Percentiles rank a stretch among this genome's conserved stretches.
phyloP scores from a whole-genome alignment of 2,888 invertebrate genomes.

The Caenorhabditis macrosperma region DNA sequence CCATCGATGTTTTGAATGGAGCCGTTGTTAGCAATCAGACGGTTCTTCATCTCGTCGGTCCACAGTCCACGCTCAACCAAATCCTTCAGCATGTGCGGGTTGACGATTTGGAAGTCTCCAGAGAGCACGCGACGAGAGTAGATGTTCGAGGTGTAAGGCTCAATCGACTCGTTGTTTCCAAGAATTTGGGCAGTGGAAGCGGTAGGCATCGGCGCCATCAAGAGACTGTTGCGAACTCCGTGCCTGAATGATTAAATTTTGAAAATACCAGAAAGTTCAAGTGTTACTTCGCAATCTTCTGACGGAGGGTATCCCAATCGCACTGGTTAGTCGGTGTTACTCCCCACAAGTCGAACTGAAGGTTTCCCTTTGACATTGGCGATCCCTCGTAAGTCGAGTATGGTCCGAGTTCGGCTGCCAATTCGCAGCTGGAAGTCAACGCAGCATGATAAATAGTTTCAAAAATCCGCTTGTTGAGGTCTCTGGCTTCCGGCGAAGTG shows the following conservation, averaged over 20 bases:
- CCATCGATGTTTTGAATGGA: constrained; percentile 86
- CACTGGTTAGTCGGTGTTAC: constrained; percentile 85
- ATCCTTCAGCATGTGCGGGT: constrained; percentile 94
- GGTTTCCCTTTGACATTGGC: constrained; percentile 94
- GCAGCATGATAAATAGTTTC: constrained; percentile 98
- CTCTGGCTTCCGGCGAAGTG: constrained; percentile 89
- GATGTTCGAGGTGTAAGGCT: constrained; percentile 97
- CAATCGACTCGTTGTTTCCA: constrained; percentile 98
- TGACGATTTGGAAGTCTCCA: constrained; percentile 87
- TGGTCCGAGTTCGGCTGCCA: constrained; percentile 86
- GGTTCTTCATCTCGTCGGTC: constrained; percentile 96
- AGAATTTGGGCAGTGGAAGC: constrained; percentile 99
- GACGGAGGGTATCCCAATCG: constrained; percentile 91
- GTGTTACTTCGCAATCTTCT: constrained; percentile 86
- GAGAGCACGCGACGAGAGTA: constrained; percentile 94
- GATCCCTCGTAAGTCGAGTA: constrained; percentile 94
- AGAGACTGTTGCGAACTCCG: constrained; percentile 93
- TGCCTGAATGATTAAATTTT: constrained; percentile 81
- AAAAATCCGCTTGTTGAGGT: constrained; percentile 94
- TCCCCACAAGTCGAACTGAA: constrained; percentile 98
- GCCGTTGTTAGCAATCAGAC: constrained; percentile 91
- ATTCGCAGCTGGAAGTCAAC: constrained; percentile 93
- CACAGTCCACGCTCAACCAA: constrained; percentile 92
- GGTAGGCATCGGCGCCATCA: constrained; percentile 98
- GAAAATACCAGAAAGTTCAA: neutral